phyloP scores from a whole-genome alignment of 2,113 vertebrate genomes.

The Phaetusa simplex region DNA sequence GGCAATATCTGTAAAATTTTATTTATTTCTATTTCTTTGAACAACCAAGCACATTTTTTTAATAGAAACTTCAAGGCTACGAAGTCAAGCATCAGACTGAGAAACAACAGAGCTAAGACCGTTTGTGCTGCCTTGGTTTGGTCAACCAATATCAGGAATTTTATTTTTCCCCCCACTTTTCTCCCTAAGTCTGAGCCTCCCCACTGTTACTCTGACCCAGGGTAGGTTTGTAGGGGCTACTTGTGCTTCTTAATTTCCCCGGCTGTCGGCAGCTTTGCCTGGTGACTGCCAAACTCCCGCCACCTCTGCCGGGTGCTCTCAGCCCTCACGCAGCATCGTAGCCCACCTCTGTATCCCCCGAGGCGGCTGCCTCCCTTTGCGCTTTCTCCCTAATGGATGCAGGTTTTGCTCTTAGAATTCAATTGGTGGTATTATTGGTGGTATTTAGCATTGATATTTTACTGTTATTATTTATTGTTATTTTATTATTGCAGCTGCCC shows the following conservation, averaged over 20 bases:
- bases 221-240: background rate
- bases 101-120: background rate
- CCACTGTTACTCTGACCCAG: background rate
- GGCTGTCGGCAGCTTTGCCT: background rate
- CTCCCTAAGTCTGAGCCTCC: background rate
- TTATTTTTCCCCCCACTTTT: background rate
- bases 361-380: background rate
- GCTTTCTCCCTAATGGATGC: background rate
- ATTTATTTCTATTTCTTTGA: background rate
- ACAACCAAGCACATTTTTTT: background rate
- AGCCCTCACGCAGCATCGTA: background rate
- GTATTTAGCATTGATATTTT: background rate
- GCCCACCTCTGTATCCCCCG: background rate
- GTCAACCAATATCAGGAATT: background rate
- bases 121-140: background rate
- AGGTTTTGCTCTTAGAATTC: background rate
- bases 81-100: background rate
- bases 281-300: background rate
- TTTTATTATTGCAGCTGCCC: background rate
- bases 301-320: background rate
- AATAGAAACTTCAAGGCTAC: background rate
- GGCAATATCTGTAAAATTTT: background rate
- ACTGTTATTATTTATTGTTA: background rate
- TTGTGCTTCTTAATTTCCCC: fast-evolving
- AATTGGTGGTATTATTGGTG: fast-evolving